Percentiles rank a stretch among this genome's conserved stretches.
Evolutionary conservation across 53 echinoderm and acorn worm genomes (phyloP).

Genomic region (Hippasteria phrygiana): DNA sequence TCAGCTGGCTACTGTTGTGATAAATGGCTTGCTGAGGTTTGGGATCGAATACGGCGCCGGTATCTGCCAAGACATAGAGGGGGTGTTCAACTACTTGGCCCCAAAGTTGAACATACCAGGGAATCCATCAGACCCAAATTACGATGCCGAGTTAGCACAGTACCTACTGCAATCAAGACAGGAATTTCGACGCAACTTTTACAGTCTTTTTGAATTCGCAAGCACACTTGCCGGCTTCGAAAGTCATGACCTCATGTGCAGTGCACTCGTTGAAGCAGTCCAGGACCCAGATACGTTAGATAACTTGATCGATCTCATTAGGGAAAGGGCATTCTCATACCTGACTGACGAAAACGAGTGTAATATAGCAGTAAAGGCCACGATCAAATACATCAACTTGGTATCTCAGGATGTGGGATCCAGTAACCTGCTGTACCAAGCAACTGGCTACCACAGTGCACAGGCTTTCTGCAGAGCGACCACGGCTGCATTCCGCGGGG

Average conservation of each 20-base stretch:
- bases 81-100: conserved; percentile 16
- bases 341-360: conserved; percentile 24
- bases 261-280: neutral
- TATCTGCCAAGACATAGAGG: conserved; percentile 46
- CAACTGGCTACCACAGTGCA: conserved; percentile 61
- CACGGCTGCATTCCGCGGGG: conserved; percentile 46
- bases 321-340: conserved; percentile 23
- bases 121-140: neutral
- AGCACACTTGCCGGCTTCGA: conserved; percentile 46
- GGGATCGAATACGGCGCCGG: conserved; percentile 51
- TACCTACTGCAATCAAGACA: neutral
- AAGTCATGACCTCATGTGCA: neutral
- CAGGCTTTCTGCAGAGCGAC: conserved; percentile 54
- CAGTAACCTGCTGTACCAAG: conserved; percentile 42
- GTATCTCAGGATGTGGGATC: neutral
- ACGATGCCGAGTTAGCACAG: conserved; percentile 7
- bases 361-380: neutral
- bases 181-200: neutral
- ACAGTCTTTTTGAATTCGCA: conserved; percentile 10
- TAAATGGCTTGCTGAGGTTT: conserved; percentile 25
- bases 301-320: neutral
- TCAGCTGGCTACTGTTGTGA: conserved; percentile 1
- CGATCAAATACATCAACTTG: neutral
- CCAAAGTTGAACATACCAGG: neutral
- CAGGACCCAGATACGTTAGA: neutral